Base-by-base conservation (phyloP, 53 echinoderm and acorn worm species). In the Echinometra lucunter region DNA sequence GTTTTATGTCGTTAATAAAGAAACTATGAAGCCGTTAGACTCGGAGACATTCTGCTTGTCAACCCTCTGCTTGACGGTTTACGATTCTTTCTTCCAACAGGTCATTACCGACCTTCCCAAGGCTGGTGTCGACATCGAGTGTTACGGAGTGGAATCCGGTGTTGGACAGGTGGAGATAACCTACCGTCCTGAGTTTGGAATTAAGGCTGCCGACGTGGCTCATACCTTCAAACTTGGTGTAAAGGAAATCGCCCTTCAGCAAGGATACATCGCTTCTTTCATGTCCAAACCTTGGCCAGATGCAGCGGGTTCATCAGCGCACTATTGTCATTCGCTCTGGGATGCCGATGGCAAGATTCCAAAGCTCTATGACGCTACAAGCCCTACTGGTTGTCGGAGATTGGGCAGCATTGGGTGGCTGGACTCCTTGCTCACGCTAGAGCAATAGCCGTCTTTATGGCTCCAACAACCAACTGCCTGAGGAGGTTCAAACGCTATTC, bases 281-380 rank as follows among this genome's bases (percentile, higher is more conserved):
- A 97, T 97, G 96, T 82, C 96, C 4, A 96, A 96, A 57, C 97
- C 97, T 2, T 97, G 93, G 85, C 74, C 95, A 21, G 95, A 96
- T 69, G 66, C 81, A 25, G 1, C 12, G 6, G 96, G 91, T 30
- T 92, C 94, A 11, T 93, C 96, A 4, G 95, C 95, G 27, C 97
- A 96, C 89, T 96, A 96, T 38, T 93, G 94, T 57, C 97, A 97
- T 58, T 97, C 97, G 0, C 87, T 97, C n/a, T 97, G 96, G 96
- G 97, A 97, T 40, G 75, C 74, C 0, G 66, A 75, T 21, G 95
- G 97, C 9, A 91, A 95, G 45, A 95, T 58, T 32, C 74, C 88
- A 30, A 88, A 96, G 10, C 95, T 97, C 93, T 78, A 91, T 45
- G 97, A 96, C 37, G 90, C 91, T 19, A 56, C 95, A 12, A 32